These are phyloP conservation scores for Chrysaora quinquecirrha DNA, from an alignment of 30 jellyfish, hydroid and myxozoan species.

Conservation along the genomic window DNA sequence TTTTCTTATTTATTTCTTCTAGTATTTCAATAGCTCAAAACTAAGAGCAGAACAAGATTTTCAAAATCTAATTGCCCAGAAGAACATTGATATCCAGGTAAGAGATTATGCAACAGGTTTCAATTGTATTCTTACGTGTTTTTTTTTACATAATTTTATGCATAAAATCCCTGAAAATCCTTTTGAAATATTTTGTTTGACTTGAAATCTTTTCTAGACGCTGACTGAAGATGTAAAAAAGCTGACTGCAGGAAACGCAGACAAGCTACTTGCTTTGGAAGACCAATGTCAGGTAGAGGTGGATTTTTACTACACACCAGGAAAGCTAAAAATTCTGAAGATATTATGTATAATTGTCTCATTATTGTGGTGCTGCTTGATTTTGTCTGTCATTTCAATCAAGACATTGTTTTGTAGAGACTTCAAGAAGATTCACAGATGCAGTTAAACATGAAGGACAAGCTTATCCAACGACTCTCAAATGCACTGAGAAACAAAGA, in stretches of 20 bases:
- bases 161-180: too few relatives aligned
- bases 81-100: slow-evolving; percentile 55
- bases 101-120: too few relatives aligned
- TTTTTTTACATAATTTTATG: too few relatives aligned
- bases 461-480: slow-evolving; percentile 52
- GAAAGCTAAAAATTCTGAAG: too few relatives aligned
- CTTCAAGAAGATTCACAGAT: slow-evolving; percentile 60
- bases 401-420: too few relatives aligned
- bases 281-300: slow-evolving; percentile 70
- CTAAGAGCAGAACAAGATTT: slow-evolving; percentile 56
- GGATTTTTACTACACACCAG: too few relatives aligned
- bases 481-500: slow-evolving; percentile 59
- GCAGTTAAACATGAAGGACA: slow-evolving; percentile 56
- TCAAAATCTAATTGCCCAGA: slow-evolving; percentile 41
- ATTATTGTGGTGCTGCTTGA: too few relatives aligned
- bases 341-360: too few relatives aligned
- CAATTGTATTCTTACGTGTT: too few relatives aligned
- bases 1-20: not conserved
- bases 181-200: too few relatives aligned
- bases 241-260: slow-evolving; percentile 15
- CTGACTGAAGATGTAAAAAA: slow-evolving; percentile 42
- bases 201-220: slow-evolving; percentile 25
- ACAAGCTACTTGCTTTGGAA: slow-evolving; percentile 18
- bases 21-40: slow-evolving; percentile 58
- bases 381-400: too few relatives aligned